Conservation (phyloP, 2,888 invertebrate genomes). For the Drosophila antonietae region DNA sequence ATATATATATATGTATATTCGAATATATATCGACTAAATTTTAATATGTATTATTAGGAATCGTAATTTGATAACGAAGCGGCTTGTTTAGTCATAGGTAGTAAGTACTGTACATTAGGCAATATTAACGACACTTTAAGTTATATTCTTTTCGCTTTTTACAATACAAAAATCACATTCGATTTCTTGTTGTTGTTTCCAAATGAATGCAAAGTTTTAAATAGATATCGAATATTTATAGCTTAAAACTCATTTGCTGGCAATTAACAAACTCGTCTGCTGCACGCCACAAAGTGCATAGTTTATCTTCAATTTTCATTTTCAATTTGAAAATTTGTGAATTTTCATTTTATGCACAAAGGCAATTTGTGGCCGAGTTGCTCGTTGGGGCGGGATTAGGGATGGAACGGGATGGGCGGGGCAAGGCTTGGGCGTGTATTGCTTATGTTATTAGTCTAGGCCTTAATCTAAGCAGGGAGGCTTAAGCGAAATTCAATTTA, state of each 20-base stretch:
- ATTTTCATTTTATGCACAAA: constrained; percentile 28
- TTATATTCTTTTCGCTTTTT: constrained; percentile 40
- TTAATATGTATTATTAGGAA: constrained; percentile 38
- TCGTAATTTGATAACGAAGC: constrained; percentile 50
- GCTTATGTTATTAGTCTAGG: constrained; percentile 71
- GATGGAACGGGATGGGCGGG: not conserved
- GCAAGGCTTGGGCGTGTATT: constrained; percentile 22
- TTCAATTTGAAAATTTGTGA: constrained; percentile 25
- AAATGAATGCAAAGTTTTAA: constrained; percentile 14
- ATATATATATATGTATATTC: constrained; percentile 3
- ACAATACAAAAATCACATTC: constrained; percentile 69
- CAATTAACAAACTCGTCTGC: constrained; percentile 39
- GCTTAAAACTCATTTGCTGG: constrained; percentile 36
- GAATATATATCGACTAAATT: constrained; percentile 17
- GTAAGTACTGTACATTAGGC: constrained; percentile 54
- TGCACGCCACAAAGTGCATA: constrained; percentile 24
- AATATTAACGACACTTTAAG: constrained; percentile 37
- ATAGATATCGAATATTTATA: constrained; percentile 12
- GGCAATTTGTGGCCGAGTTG: constrained; percentile 60
- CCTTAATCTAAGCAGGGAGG: constrained; percentile 62
- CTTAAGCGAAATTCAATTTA: constrained; percentile 73
- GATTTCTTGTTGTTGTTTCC: constrained; percentile 47
- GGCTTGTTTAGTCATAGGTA: constrained; percentile 28
- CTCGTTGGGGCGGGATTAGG: constrained; percentile 24
- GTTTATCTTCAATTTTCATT: constrained; percentile 36